Conservation (phyloP, 2,113 vertebrate genomes). For the Otocyon megalotis region DNA sequence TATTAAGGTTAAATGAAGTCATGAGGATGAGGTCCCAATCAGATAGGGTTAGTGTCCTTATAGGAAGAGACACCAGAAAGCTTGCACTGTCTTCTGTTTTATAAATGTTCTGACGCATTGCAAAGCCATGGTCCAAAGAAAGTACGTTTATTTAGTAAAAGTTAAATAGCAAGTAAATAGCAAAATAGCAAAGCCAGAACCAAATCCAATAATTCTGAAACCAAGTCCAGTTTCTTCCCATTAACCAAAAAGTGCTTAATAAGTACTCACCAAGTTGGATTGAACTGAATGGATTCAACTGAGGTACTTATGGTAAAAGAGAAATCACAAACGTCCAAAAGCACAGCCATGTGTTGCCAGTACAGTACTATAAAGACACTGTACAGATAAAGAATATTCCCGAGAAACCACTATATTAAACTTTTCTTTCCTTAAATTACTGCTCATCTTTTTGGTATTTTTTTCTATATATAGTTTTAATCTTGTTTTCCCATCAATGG, state of each 20-base stretch:
- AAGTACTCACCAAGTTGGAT: background rate
- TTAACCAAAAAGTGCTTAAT: background rate
- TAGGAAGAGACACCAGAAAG: background rate
- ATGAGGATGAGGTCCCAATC: background rate
- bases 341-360: background rate
- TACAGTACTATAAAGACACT: background rate
- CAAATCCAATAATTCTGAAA: conserved; percentile 8
- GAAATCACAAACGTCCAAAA: background rate
- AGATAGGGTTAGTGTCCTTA: background rate
- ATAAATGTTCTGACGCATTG: background rate
- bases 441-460: background rate
- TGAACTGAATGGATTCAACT: background rate
- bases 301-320: background rate
- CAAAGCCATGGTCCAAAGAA: background rate
- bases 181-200: background rate
- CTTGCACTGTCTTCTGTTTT: background rate
- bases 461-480: background rate
- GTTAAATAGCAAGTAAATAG: background rate
- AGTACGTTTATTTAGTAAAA: background rate
- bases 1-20: background rate
- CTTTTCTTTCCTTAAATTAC: background rate
- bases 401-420: background rate
- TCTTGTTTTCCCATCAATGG: background rate
- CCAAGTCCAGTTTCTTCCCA: background rate
- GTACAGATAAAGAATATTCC: background rate